Percentiles rank a stretch among this genome's conserved stretches.
These are phyloP conservation scores for Stenotaenia linearis DNA, from an alignment of 2,888 invertebrate species.

Conservation along the genomic window DNA sequence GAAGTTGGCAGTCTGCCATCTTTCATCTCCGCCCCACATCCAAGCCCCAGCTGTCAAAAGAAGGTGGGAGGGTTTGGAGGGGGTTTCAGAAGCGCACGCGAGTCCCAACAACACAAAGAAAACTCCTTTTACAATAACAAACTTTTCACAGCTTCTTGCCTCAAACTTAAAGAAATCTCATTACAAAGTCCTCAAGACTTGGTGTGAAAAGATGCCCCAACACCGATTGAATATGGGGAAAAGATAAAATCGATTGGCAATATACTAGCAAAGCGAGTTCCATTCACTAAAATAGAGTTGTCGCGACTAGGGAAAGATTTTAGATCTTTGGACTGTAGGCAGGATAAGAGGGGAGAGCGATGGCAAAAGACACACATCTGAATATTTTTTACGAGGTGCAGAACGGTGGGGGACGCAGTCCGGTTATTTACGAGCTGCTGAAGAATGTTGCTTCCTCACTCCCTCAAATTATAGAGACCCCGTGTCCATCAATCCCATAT, in stretches of 20 bases:
- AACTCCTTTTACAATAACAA: not conserved
- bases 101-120: slow-evolving; percentile 11
- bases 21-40: slow-evolving; percentile 30
- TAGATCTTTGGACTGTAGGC: not conserved
- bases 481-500: slow-evolving; percentile 29
- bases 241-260: slow-evolving; percentile 17
- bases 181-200: not conserved
- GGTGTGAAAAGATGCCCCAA: slow-evolving; percentile 5
- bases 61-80: slow-evolving; percentile 1
- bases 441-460: slow-evolving; percentile 33
- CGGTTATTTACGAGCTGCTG: slow-evolving; percentile 32
- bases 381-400: slow-evolving; percentile 24
- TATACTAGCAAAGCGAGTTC: not conserved
- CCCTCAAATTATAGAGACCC: slow-evolving; percentile 32
- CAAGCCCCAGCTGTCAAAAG: slow-evolving; percentile 30
- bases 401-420: slow-evolving; percentile 24
- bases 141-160: not conserved
- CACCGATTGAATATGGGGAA: not conserved
- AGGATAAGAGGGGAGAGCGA: not conserved
- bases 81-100: not conserved
- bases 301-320: slow-evolving; percentile 2
- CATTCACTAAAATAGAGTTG: slow-evolving; percentile 12
- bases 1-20: slow-evolving; percentile 22
- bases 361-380: slow-evolving; percentile 10
- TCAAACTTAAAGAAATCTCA: not conserved